Evolutionary conservation across 2,888 invertebrate species (phyloP), one percentile per base, ranked within the genome.

Genomic region (Pachydiplax longipennis): DNA sequence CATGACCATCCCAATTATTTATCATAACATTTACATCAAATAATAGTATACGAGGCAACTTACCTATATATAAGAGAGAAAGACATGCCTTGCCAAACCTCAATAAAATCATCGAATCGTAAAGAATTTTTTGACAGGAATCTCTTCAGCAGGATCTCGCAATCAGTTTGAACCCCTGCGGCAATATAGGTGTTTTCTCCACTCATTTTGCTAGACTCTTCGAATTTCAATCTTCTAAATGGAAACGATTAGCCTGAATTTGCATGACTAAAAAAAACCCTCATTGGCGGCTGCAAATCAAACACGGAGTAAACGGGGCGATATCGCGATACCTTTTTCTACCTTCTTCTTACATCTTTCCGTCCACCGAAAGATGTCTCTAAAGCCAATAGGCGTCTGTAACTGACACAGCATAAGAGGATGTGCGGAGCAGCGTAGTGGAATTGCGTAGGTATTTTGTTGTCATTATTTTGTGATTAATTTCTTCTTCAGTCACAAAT

Each of bases 401-500:
- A 87, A 87, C 87, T 87, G 87, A 61, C 87, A 87, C 35, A 87
- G 87, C 87, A 87, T 37, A 31, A 53, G 87, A 87, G 61, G 35
- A 35, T 35, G 61, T 87, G 37, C 35, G 61, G 35, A 61, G 61
- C 87, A 61, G 58, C 58, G 87, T 37, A 37, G 58, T 58, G 37
- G 6, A 4, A 61, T 37, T 61, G n/a, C 65, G 87, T 35, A 65
- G 25, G 87, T 65, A 61, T 61, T 87, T 65, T 82, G 22, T 15
- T 87, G 87, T 87, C 61, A 61, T 31, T 87, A 87, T n/a, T 87
- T 58, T 87, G 87, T 65, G 61, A 87, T 87, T 87, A 22, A 61
- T 37, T n/a, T 53, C 61, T n/a, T 12, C 61, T n/a, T n/a, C 25
- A 87, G 37, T 61, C 87, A 87, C 48, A 90, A 92, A 93, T 92